Evolutionary conservation across 2,888 invertebrate genomes (phyloP), one percentile per base, ranked within the genome.

Genomic region (Calameuta pallipes): DNA sequence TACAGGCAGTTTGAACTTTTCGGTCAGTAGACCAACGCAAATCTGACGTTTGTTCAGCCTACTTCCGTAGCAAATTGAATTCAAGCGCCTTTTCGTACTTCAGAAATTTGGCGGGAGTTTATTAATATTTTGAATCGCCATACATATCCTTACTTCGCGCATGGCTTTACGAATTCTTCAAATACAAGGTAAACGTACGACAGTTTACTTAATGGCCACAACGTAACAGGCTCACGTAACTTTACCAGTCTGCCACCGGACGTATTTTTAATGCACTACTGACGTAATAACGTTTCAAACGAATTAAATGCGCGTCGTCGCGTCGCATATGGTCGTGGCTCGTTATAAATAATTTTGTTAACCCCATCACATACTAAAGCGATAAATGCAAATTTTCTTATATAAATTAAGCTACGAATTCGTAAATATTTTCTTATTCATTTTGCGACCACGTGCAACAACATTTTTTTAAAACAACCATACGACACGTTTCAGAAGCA

Each of bases 161-260:
- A 88, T 88, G 87, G 82, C 86, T 79, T 81, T 89, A 75, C 82
- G 85, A 77, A 84, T 88, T 76, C 84, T 83, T 77, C 83, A 86
- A 76, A 86, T 87, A 76, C 86, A 82, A 88, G 87, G 88, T 89
- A 85, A 87, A 80, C 75, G 79, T 71, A 71, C 36, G 35, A 76
- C 56, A 31, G 73, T 15, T 75, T 75, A 56, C 30, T 73, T 69
- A 76, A 56, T 36, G 74, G 30, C 23, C 71, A 78, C 36, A 23
- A 71, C n/a, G 34, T 80, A 82, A 82, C 75, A 23, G 76, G 78
- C 69, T 81, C 82, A 84, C 83, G 86, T 87, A 83, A 85, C 71
- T 36, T 69, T 74, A 35, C 36, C 35, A 75, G 15, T 69, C 56
- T 74, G 76, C 73, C 23, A 74, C 73, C 34, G 33, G 75, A 33